Base-by-base conservation (phyloP, 1,140 invertebrate species). In the Drosophila watanabei region DNA sequence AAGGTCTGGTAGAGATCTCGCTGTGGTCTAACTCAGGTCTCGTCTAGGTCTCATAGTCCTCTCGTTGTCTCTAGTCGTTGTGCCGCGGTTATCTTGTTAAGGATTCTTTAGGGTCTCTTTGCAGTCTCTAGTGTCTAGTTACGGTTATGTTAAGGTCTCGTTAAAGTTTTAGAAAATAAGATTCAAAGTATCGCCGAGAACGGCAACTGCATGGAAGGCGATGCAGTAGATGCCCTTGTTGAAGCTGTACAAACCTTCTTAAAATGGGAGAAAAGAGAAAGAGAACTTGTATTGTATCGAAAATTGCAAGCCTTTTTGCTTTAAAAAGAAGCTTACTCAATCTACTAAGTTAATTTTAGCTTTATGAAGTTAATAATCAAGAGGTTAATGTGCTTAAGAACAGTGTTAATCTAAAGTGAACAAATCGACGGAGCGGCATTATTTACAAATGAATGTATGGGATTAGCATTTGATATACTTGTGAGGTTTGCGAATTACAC, bases 241-340 rank as follows among this genome's bases (percentile, higher is more conserved):
- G 14, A 7, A 43, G 4, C 41, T 24, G 11, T 45, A 24, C 4
- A 30, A 30, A 51, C 49, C n/a, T 52, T 57, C 14, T 39, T n/a
- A n/a, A 7, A 57, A 16, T n/a, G 54, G 35, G 14, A 57, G 54
- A 56, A 56, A 56, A 56, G 30, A 57, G 54, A 56, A 35, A 54
- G 4, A 37, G 0, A 54, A 33, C n/a, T 54, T 54, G 32, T 35
- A 28, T 33, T 33, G 24, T 8, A 24, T 7, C 4, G 24, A n/a
- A 4, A 57, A 39, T 57, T 39, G 20, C 2, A 57, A 57, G 10
- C 1, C 28, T 18, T 13, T 54, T 32, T 18, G 16, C 11, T 18
- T 13, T 13, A 14, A 7, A 0, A 28, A 48, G 24, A 5, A 14
- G 16, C 30, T 32, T 33, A 33, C 49, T 33, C n/a, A 33, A 51